These are phyloP conservation scores for Candoia aspera DNA, from an alignment of 2,113 vertebrate species.

Conservation along the genomic window DNA sequence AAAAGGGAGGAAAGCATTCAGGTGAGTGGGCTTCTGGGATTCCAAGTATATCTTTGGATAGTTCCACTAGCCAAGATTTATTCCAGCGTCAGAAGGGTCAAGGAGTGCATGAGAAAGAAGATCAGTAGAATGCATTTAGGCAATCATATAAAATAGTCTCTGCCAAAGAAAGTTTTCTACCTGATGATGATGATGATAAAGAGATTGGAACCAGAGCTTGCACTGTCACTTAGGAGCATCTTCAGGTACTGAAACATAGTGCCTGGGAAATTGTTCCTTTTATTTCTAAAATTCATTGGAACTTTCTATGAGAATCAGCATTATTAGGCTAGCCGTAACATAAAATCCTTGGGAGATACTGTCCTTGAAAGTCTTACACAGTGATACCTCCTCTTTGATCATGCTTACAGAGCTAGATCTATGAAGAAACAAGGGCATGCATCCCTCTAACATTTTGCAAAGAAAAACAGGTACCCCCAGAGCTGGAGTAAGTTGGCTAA, in stretches of 20 bases:
- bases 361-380: not conserved
- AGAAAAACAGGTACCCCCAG: not conserved
- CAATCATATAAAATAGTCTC: constrained; percentile 46
- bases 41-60: constrained; percentile 69
- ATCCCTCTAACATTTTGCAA: not conserved
- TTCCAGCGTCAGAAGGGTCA: constrained; percentile 63
- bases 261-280: not conserved
- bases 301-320: not conserved
- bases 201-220: not conserved
- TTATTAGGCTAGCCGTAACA: not conserved
- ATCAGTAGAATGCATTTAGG: constrained; percentile 55
- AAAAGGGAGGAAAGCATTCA: not conserved
- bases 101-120: constrained; percentile 69
- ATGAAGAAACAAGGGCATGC: not conserved
- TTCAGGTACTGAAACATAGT: constrained; percentile 11
- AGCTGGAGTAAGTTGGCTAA: not conserved
- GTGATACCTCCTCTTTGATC: not conserved
- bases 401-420: not conserved
- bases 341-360: not conserved
- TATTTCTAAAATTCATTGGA: not conserved
- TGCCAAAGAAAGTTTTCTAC: constrained; percentile 44
- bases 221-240: not conserved
- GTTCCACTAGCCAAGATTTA: constrained; percentile 57
- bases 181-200: not conserved
- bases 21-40: constrained; percentile 8